Percentiles rank a stretch among this genome's conserved stretches.
Evolutionary conservation across 2,113 vertebrate species (phyloP).

Genomic region (Sinosuthora webbiana): DNA sequence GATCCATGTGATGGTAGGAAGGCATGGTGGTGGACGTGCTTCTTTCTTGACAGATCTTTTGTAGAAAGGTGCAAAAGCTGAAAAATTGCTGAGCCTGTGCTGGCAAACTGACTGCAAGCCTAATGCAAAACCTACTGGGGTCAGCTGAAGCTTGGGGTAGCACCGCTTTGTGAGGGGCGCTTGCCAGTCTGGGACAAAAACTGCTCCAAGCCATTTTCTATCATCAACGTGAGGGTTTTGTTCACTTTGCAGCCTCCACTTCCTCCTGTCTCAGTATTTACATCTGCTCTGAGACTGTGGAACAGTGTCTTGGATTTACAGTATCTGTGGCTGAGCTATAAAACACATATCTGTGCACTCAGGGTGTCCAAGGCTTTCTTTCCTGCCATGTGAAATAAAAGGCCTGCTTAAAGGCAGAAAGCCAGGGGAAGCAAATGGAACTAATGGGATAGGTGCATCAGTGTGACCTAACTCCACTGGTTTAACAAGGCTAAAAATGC

Average conservation of each 20-base stretch:
- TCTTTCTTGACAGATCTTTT: not conserved
- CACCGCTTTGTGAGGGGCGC: not conserved
- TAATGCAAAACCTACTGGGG: not conserved
- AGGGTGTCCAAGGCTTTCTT: not conserved
- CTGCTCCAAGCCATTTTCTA: not conserved
- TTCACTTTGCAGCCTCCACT: not conserved
- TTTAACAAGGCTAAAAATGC: slow-evolving; percentile 76
- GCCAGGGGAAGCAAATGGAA: slow-evolving; percentile 23
- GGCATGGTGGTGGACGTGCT: no score
- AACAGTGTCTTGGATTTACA: slow-evolving; percentile 6
- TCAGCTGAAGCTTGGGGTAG: not conserved
- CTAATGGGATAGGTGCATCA: slow-evolving; percentile 57
- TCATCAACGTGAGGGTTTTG: not conserved
- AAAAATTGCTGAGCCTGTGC: not conserved
- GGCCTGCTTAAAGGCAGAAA: not conserved
- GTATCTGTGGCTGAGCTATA: slow-evolving; percentile 8
- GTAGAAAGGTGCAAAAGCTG: not conserved
- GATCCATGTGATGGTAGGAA: not conserved
- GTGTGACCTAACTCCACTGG: slow-evolving; percentile 69
- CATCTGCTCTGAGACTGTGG: slow-evolving; percentile 20
- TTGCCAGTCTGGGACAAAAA: not conserved
- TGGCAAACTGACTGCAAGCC: not conserved
- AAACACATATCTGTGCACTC: not conserved
- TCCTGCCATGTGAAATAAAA: slow-evolving; percentile 32
- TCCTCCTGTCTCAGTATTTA: slow-evolving; percentile 3